Base-by-base conservation (phyloP, 2,797 vertebrate species). In the Sandelia bainsii region DNA sequence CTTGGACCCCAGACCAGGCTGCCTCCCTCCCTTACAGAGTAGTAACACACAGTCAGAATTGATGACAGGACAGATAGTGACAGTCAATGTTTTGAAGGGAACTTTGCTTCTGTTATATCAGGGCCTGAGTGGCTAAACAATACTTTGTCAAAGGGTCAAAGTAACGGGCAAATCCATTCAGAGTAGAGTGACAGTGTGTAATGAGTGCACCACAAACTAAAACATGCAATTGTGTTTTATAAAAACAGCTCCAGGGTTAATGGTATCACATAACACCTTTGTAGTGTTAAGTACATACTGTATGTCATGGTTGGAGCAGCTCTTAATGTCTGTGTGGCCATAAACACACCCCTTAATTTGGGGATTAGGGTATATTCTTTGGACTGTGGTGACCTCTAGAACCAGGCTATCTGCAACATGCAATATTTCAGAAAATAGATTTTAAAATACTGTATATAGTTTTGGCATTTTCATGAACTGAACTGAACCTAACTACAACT, bases 91-190 rank as follows among this genome's bases (percentile, higher is more conserved):
- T 87, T 77, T 67, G 8, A 61, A 62, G 64, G 75, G 85, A 90
- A 86, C 88, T 91, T 92, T 92, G 87, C 83, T 83, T 91, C 69
- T 70, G 78, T 77, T 86, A 48, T 90, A 86, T 92, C 86, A 88
- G 81, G 61, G 67, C 13, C 78, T 83, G 87, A 89, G 86, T 86
- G 71, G 52, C 81, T 62, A 82, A 90, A 92, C 89, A 91, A 81
- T 89, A 82, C 78, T 78, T 80, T 62, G 81, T 86, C 85, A 85
- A 90, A 80, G 82, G 91, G 87, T 92, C 93, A 91, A 88, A 90
- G 90, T 86, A 89, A 64, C 82, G 22, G 65, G 29, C 67, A 72
- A 37, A 85, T 81, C 84, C 64, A 85, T 87, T 90, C 72, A 83
- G 53, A 73, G 61, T 49, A 23, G 62, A 59, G 72, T 64, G 70